Conservation (phyloP, 2,888 invertebrate genomes). For the Rhaphigaster nebulosa region DNA sequence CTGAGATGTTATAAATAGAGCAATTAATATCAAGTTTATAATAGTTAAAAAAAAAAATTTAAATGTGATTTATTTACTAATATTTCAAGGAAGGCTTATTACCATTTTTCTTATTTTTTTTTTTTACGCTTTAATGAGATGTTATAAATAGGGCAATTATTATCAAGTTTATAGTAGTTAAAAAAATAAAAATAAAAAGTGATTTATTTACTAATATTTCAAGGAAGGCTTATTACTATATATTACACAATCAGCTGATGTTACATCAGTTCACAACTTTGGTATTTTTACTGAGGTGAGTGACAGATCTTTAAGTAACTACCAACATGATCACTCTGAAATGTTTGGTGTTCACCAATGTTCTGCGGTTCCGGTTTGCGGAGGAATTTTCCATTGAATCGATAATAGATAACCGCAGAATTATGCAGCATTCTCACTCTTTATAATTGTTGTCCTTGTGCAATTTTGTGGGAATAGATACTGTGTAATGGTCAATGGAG, state of each 20-base stretch:
- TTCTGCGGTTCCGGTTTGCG: neutral
- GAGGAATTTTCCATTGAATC: neutral
- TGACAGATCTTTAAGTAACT: neutral
- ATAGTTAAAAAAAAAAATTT: too few species aligned
- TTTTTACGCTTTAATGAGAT: too few species aligned
- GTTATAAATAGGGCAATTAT: too few species aligned
- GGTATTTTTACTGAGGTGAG: neutral
- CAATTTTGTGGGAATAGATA: neutral
- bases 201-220: neutral
- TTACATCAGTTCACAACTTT: neutral
- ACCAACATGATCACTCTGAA: neutral
- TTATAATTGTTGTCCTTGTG: neutral
- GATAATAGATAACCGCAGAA: neutral
- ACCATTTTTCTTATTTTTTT: too few species aligned
- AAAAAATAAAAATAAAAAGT: too few species aligned
- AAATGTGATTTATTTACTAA: neutral
- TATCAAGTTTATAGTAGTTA: too few species aligned
- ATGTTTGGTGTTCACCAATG: neutral
- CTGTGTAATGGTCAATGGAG: neutral
- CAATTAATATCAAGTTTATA: too few species aligned
- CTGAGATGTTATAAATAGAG: too few species aligned
- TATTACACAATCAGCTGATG: neutral
- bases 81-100: neutral
- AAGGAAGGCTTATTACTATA: neutral
- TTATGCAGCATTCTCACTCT: neutral